Conservation (phyloP, 2,797 vertebrate species). For the Molossus molossus region DNA sequence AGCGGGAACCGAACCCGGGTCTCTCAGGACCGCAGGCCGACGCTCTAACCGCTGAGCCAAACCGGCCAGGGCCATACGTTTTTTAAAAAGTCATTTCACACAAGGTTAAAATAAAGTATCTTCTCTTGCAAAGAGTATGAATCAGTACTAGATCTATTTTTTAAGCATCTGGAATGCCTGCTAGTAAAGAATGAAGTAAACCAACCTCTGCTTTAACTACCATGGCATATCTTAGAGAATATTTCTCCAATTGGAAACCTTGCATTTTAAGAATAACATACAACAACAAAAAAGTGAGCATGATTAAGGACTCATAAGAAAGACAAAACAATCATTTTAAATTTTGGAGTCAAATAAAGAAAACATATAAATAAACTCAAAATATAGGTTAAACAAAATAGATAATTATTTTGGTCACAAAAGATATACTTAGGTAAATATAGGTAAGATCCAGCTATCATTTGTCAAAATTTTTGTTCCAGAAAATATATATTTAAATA, state of each 20-base stretch:
- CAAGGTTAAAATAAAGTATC: background rate
- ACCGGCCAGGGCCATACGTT: too few relatives aligned
- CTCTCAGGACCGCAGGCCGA: too few relatives aligned
- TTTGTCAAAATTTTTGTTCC: background rate
- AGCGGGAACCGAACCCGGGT: too few relatives aligned
- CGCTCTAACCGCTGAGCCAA: too few relatives aligned
- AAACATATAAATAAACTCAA: background rate
- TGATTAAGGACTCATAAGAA: background rate
- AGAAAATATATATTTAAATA: background rate
- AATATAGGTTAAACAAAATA: background rate
- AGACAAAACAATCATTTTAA: background rate
- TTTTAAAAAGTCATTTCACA: background rate
- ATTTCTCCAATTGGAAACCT: background rate
- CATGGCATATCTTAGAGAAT: background rate
- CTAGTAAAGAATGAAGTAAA: background rate
- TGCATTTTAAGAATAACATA: background rate
- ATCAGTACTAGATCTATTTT: background rate
- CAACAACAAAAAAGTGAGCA: background rate
- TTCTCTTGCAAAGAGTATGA: constrained; percentile 2
- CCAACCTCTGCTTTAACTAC: background rate
- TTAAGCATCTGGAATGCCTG: background rate
- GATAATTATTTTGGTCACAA: background rate
- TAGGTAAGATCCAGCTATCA: background rate
- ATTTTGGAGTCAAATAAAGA: background rate
- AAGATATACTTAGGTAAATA: background rate